A percentile compares a stretch with the other conserved stretches of the same genome.
phyloP scores from a whole-genome alignment of 2,888 invertebrate genomes.

The Craniophora ligustri region DNA sequence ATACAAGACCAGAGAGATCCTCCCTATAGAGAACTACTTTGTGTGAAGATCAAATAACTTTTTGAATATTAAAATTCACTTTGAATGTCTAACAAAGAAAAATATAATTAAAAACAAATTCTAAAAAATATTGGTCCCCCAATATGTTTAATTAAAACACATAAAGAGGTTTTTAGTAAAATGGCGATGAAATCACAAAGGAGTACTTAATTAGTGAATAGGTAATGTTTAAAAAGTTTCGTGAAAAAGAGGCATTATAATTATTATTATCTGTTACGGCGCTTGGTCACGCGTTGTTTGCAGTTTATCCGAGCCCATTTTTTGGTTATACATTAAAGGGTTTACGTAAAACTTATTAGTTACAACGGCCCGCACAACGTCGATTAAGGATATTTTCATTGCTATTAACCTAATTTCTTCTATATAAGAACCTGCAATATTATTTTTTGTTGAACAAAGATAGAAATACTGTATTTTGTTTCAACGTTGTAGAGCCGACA shows the following conservation, averaged over 20 bases:
- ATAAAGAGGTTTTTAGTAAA: conserved; percentile 22
- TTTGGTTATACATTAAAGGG: conserved; percentile 16
- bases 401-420: neutral
- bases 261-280: conserved; percentile 47
- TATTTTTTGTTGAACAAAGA: neutral
- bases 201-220: conserved; percentile 46
- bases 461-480: too few species aligned
- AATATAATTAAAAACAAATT: conserved; percentile 5
- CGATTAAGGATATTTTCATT: neutral
- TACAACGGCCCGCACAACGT: neutral
- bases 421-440: neutral
- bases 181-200: conserved; percentile 38
- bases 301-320: conserved; percentile 16
- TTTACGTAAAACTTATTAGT: conserved; percentile 18
- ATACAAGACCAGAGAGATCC: too few species aligned
- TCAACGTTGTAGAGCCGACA: too few species aligned
- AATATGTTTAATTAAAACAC: conserved; percentile 27
- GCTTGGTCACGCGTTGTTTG: conserved; percentile 37
- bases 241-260: conserved; percentile 40
- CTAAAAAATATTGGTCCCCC: conserved; percentile 1
- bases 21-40: neutral
- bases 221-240: conserved; percentile 44
- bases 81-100: conserved; percentile 10
- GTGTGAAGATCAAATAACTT: neutral
- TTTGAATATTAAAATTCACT: neutral